Percentiles rank a stretch among this genome's conserved stretches.
phyloP scores from a whole-genome alignment of 2,888 invertebrate genomes.

The Drosophila kambysellisi region DNA sequence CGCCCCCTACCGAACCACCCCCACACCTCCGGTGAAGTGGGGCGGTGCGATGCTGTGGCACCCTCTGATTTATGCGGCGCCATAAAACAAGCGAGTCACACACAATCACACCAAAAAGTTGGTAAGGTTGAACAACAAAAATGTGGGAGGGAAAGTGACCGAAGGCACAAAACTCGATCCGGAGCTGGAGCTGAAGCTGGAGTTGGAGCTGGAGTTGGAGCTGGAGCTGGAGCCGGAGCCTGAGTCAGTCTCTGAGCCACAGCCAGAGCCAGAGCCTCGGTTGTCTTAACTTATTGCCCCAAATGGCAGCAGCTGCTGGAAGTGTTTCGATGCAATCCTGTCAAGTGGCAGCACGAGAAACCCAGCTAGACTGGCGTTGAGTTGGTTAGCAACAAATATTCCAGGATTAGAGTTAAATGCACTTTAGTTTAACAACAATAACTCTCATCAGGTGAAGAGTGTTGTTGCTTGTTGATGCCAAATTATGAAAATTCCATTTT shows the following conservation, averaged over 20 bases:
- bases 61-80: conserved; percentile 67
- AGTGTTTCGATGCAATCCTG: conserved; percentile 43
- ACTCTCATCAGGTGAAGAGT: background rate
- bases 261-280: conserved; percentile 7
- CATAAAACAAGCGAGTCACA: conserved; percentile 50
- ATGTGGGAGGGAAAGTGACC: conserved; percentile 3
- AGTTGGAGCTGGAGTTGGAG: background rate
- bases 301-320: conserved; percentile 37
- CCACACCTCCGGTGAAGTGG: background rate
- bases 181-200: background rate
- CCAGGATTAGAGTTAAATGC: background rate
- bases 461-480: background rate
- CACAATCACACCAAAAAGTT: background rate
- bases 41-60: conserved; percentile 15
- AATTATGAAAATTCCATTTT: background rate
- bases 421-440: background rate
- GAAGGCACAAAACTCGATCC: background rate
- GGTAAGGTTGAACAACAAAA: conserved; percentile 3
- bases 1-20: conserved; percentile 29
- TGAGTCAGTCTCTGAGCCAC: background rate
- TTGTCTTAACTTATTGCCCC: background rate
- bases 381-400: background rate
- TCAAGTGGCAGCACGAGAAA: conserved; percentile 33
- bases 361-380: conserved; percentile 16
- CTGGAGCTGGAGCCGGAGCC: background rate